phyloP scores from a whole-genome alignment of 1,140 invertebrate species.

The Drosophila tropicalis region DNA sequence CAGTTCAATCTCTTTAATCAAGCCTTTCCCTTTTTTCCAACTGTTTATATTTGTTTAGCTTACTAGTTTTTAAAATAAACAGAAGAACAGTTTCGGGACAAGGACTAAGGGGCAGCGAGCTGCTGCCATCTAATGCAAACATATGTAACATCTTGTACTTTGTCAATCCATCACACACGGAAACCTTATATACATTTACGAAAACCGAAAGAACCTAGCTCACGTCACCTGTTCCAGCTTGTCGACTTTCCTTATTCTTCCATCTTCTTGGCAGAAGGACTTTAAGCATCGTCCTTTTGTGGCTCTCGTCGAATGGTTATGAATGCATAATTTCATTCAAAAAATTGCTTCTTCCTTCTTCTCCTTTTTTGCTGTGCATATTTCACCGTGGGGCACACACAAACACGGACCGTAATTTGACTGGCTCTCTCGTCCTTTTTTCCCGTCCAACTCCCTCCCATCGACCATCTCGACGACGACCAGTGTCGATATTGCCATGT shows the following conservation, averaged over 20 bases:
- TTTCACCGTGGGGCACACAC: conserved; percentile 35
- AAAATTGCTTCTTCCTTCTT: conserved; percentile 48
- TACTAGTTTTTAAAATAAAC: not conserved
- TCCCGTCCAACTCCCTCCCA: not conserved
- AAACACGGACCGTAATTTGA: conserved; percentile 58
- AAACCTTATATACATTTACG: not conserved
- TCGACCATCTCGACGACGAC: not conserved
- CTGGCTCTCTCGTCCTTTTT: conserved; percentile 35
- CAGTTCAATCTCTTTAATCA: conserved; percentile 6
- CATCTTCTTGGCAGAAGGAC: not conserved
- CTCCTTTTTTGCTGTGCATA: conserved; percentile 18
- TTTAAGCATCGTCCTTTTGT: conserved; percentile 8
- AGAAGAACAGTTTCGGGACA: not conserved
- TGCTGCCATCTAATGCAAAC: conserved; percentile 5
- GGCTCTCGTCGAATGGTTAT: conserved; percentile 51
- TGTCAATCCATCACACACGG: conserved; percentile 4
- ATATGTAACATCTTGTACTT: conserved; percentile 10
- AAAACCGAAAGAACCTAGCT: not conserved
- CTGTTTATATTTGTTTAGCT: conserved; percentile 10
- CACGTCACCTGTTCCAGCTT: conserved; percentile 28
- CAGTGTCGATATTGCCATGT: conserved; percentile 22
- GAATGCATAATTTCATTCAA: conserved; percentile 75
- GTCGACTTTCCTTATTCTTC: conserved; percentile 18
- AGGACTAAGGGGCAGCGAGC: no score
- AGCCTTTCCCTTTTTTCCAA: not conserved